These are phyloP conservation scores for Tetragonula carbonaria DNA, from an alignment of 2,888 invertebrate species.

Conservation along the genomic window DNA sequence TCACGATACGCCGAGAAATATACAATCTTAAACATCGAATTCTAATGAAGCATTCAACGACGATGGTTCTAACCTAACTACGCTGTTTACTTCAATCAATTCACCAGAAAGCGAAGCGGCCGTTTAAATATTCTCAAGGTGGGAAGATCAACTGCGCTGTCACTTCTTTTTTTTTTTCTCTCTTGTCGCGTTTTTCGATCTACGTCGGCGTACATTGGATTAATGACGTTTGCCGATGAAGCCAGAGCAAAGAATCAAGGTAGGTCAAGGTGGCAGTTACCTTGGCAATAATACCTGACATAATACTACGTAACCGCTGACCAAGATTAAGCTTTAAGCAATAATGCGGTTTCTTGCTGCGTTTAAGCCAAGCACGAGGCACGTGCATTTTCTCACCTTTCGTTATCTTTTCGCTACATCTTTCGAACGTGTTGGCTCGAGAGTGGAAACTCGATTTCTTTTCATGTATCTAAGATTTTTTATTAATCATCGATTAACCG, in stretches of 20 bases:
- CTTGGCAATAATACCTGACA: conserved; percentile 71
- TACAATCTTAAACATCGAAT: not conserved
- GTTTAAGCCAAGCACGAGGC: conserved; percentile 3
- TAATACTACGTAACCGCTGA: conserved; percentile 67
- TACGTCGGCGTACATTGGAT: conserved; percentile 57
- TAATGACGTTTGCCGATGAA: conserved; percentile 70
- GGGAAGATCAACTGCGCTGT: conserved; percentile 8
- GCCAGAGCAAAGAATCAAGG: conserved; percentile 73
- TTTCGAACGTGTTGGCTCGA: not conserved
- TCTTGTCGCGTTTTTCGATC: conserved; percentile 9
- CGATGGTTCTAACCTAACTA: not conserved
- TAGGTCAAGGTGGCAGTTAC: conserved; percentile 79
- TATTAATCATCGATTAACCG: too few species aligned
- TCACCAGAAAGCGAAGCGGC: not conserved
- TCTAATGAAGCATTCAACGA: not conserved
- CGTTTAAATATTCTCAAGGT: not conserved
- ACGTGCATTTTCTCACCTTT: not conserved
- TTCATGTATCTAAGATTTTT: too few species aligned
- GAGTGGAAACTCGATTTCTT: too few species aligned
- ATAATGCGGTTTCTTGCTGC: conserved; percentile 42
- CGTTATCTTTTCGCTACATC: too few species aligned
- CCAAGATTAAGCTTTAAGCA: conserved; percentile 53
- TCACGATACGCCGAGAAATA: not conserved
- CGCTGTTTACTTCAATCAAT: not conserved
- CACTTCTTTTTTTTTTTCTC: conserved; percentile 19